A percentile compares a stretch with the other conserved stretches of the same genome.
These are phyloP conservation scores for Notoglanidium macrostoma DNA, from an alignment of 2,797 vertebrate genomes.

Conservation along the genomic window DNA sequence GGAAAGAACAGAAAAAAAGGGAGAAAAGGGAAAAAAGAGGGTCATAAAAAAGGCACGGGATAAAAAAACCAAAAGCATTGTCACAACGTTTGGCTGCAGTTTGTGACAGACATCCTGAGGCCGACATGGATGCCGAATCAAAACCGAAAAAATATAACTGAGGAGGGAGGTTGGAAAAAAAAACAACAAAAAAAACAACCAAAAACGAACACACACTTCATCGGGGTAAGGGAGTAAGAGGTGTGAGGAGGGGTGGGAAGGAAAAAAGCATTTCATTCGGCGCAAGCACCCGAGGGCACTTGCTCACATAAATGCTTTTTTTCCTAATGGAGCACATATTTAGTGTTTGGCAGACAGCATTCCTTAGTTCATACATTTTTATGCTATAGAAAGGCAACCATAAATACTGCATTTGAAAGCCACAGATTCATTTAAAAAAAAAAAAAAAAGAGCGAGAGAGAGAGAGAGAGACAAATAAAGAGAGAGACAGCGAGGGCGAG, in stretches of 20 bases:
- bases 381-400: conserved; percentile 54
- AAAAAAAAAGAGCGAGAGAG: not conserved
- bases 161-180: conserved; percentile 53
- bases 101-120: conserved; percentile 89
- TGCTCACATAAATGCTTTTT: conserved; percentile 85
- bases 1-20: conserved; percentile 88
- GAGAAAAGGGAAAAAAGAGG: conserved; percentile 85
- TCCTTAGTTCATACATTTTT: conserved; percentile 59
- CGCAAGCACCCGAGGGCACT: conserved; percentile 74
- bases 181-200: conserved; percentile 12
- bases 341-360: conserved; percentile 79
- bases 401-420: conserved; percentile 57
- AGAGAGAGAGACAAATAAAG: not conserved
- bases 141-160: conserved; percentile 71
- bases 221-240: conserved; percentile 68
- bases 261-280: conserved; percentile 82
- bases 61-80: conserved; percentile 81
- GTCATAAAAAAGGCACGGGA: conserved; percentile 82
- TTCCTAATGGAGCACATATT: conserved; percentile 84
- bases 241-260: conserved; percentile 69
- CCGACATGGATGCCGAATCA: conserved; percentile 81
- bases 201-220: conserved; percentile 81
- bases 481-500: not conserved
- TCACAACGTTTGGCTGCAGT: conserved; percentile 88
- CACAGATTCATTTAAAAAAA: conserved; percentile 49